Percentiles rank a stretch among this genome's conserved stretches.
Conservation (phyloP, 1,140 invertebrate species). For the Lepidurus arcticus region DNA sequence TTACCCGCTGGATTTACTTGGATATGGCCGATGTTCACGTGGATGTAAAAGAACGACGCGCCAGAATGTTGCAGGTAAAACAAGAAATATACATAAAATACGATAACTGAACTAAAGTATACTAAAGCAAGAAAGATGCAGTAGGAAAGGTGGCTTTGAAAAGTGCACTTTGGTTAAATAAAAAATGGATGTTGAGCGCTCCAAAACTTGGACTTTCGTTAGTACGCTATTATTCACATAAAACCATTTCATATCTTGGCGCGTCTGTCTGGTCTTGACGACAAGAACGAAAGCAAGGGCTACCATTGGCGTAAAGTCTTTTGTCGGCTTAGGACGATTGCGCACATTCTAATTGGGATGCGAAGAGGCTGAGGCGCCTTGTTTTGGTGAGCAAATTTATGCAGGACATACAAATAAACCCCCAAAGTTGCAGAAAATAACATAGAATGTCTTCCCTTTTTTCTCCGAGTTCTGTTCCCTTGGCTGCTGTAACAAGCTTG, state of each 20-base stretch:
- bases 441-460: neutral
- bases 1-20: neutral
- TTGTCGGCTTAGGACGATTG: neutral
- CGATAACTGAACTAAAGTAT: too few relatives aligned
- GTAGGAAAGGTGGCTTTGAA: too few relatives aligned
- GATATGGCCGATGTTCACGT: conserved; percentile 18
- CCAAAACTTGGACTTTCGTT: too few relatives aligned
- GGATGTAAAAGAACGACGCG: conserved; percentile 23
- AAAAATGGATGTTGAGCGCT: too few relatives aligned
- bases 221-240: too few relatives aligned
- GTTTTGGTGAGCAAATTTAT: neutral
- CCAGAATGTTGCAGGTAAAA: conserved; percentile 32
- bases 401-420: neutral
- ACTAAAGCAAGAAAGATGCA: too few relatives aligned
- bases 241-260: neutral
- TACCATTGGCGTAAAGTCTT: neutral
- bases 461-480: neutral
- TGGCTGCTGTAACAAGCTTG: neutral
- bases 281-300: neutral
- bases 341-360: neutral
- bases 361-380: neutral
- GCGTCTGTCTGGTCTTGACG: neutral
- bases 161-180: too few relatives aligned
- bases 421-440: neutral
- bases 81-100: neutral